phyloP scores from a whole-genome alignment of 2,888 invertebrate genomes.

The Amiota mariae region DNA sequence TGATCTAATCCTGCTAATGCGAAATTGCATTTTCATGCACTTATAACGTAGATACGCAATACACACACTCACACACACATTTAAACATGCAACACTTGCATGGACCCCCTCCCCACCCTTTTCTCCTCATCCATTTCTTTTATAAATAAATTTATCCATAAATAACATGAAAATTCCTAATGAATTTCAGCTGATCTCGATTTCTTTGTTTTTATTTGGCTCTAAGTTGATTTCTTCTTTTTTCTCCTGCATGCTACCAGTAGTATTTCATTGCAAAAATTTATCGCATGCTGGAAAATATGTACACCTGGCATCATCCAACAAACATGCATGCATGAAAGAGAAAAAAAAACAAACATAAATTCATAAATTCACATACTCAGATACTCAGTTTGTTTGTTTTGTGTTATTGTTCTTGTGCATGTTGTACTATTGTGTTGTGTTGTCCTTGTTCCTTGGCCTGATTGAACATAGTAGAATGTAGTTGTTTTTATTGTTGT shows the following conservation, averaged over 20 bases:
- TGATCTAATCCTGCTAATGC: conserved; percentile 18
- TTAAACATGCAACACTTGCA: conserved; percentile 27
- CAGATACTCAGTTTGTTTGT: conserved; percentile 65
- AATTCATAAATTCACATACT: conserved; percentile 53
- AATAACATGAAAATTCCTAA: conserved; percentile 66
- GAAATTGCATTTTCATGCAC: conserved; percentile 27
- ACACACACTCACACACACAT: conserved; percentile 31
- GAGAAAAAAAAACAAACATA: conserved; percentile 7
- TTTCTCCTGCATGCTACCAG: conserved; percentile 41
- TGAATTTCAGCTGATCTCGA: conserved; percentile 66
- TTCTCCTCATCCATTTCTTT: background rate
- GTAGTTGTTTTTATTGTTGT: background rate
- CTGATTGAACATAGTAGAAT: conserved; percentile 7
- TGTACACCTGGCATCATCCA: background rate
- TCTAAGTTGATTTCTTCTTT: background rate
- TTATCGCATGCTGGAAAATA: conserved; percentile 49
- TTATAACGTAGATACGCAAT: conserved; percentile 5
- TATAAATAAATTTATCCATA: conserved; percentile 49
- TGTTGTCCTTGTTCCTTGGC: conserved; percentile 14
- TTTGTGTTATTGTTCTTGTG: conserved; percentile 44
- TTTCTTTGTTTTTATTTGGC: background rate
- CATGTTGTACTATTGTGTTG: too few species aligned
- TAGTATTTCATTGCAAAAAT: conserved; percentile 64
- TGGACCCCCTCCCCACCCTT: background rate
- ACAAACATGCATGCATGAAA: background rate